Conservation (phyloP, 2,797 vertebrate genomes). For the Acropternis orthonyx region DNA sequence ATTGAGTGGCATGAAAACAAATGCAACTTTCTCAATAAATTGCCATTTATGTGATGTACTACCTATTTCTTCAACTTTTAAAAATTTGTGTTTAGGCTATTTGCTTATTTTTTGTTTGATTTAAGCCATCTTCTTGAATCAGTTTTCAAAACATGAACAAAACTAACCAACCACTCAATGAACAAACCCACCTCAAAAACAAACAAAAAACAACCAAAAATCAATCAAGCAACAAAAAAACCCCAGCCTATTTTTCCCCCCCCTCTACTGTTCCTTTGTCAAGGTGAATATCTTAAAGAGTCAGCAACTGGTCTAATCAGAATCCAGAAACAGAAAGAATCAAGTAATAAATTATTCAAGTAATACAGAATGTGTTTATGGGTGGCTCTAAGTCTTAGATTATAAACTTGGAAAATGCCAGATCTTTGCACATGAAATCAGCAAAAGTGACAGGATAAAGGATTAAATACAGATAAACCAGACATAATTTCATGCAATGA, state of each 20-base stretch:
- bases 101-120: background rate
- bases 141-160: background rate
- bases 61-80: background rate
- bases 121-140: background rate
- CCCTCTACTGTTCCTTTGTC: background rate
- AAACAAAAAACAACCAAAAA: background rate
- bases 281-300: background rate
- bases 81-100: background rate
- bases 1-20: background rate
- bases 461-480: background rate
- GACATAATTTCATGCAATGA: background rate
- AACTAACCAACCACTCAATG: background rate
- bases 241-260: no score
- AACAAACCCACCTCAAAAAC: rapidly evolving
- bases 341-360: background rate
- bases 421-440: background rate
- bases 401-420: background rate
- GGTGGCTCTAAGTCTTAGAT: background rate
- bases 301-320: background rate
- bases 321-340: background rate
- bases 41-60: background rate
- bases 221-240: background rate
- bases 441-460: background rate
- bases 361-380: background rate
- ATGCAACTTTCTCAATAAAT: background rate